Evolutionary conservation across 2,888 invertebrate species (phyloP).

Genomic region (Platycheirus rosarum): DNA sequence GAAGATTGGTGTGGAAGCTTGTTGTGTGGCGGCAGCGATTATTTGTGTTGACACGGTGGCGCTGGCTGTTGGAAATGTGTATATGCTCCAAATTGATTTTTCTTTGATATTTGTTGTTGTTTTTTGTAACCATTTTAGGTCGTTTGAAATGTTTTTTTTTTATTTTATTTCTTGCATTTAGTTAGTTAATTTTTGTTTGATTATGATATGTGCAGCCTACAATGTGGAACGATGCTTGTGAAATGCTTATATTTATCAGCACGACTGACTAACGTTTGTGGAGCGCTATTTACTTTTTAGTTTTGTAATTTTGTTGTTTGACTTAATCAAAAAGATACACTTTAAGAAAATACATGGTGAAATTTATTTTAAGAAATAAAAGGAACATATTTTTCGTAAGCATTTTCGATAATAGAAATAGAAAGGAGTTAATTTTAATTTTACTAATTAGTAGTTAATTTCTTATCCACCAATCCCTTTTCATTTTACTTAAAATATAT

Average conservation of each 20-base stretch:
- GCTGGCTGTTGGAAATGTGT: slow-evolving; percentile 44
- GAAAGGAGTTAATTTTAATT: too few relatives aligned
- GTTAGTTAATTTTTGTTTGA: slow-evolving; percentile 47
- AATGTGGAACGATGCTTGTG: slow-evolving; percentile 19
- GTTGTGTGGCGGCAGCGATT: slow-evolving; percentile 52
- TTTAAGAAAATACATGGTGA: too few relatives aligned
- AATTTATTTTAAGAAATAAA: too few relatives aligned
- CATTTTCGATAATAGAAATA: too few relatives aligned
- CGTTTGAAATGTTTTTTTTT: slow-evolving; percentile 33
- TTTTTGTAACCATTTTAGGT: slow-evolving; percentile 43
- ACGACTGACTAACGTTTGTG: background rate
- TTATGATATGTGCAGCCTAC: slow-evolving; percentile 28
- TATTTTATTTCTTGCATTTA: slow-evolving; percentile 13
- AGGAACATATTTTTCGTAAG: too few relatives aligned
- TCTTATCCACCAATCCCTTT: too few relatives aligned
- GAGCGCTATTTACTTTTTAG: slow-evolving; percentile 5
- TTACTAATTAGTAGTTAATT: too few relatives aligned
- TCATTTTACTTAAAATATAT: too few relatives aligned
- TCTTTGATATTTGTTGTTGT: slow-evolving; percentile 32
- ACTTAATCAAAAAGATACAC: slow-evolving; percentile 13
- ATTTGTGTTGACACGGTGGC: slow-evolving; percentile 59
- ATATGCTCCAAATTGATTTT: slow-evolving; percentile 54
- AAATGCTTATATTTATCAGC: slow-evolving; percentile 34
- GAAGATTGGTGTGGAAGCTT: slow-evolving; percentile 34
- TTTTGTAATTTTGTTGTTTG: slow-evolving; percentile 10